Evolutionary conservation across 35 echinoderm and acorn worm genomes (phyloP), one percentile per base, ranked within the genome.

Genomic region (Ptychodera flava): DNA sequence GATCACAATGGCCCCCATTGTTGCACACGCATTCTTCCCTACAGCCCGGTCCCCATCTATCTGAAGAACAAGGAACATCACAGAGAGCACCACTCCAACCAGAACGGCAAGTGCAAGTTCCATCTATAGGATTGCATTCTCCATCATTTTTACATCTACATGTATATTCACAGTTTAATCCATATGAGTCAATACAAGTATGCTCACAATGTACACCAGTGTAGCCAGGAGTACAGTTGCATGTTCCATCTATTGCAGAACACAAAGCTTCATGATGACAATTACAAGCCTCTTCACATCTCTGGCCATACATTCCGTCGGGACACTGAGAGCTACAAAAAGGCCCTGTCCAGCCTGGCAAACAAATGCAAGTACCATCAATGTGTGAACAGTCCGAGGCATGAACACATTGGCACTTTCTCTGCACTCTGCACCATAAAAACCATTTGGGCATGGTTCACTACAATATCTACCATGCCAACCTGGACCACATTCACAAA

Each of bases 71-170:
- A 0, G 32, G 33, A 10, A 35, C 28, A 31, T 83, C 82, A 83
- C 82, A 83, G 16, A 2, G 33, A 35, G 28, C 35, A 36, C 82
- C 82, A 34, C n/a, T 37, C 82, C 82, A 83, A 1, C 82, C 82
- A 1, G 82, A 1, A 22, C 1, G 0, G 28, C 76, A 78, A 1
- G 32, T 52, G 79, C 96, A 99, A 31, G 22, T 87, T 15, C 96
- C 95, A 78, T 89, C 80, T 29, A 90, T 75, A 16, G 78, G 90
- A 75, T 88, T 53, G 80, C 96, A 99, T 32, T 16, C 34, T 78
- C 85, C 96, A 83, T 88, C 78, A 36, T 94, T 92, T 53, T 84
- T 89, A 82, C 96, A 99, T 1, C 77, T 52, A 77, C 96, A 99
- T 1, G 84, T 16, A 0, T 84, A 37, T 33, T 90, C 77, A 77